Conservation (phyloP, 2,797 vertebrate genomes). For the Pygocentrus nattereri region DNA sequence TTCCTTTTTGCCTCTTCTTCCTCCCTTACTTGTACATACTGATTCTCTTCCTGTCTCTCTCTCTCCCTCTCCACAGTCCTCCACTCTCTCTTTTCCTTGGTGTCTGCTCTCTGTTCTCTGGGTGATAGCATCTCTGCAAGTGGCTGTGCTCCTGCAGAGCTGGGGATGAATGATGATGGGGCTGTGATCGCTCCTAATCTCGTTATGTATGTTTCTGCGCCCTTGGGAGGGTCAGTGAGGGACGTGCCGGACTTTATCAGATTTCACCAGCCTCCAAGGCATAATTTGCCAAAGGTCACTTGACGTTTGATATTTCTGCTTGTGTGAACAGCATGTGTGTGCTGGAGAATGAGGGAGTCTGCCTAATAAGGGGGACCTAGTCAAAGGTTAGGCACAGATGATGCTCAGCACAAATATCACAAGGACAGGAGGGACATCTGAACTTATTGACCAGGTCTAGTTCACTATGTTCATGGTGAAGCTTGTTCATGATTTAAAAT, state of each 20-base stretch:
- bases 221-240: conserved; percentile 76
- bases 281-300: conserved; percentile 73
- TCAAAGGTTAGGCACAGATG: conserved; percentile 56
- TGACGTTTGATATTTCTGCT: conserved; percentile 57
- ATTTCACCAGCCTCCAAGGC: conserved; percentile 73
- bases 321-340: conserved; percentile 34
- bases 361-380: conserved; percentile 48
- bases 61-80: conserved; percentile 23
- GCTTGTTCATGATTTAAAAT: not conserved
- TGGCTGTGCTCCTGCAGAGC: conserved; percentile 66
- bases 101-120: conserved; percentile 19
- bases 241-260: conserved; percentile 77
- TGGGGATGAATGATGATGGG: conserved; percentile 77
- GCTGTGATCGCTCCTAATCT: conserved; percentile 77
- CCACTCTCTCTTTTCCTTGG: conserved; percentile 2
- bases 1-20: conserved; percentile 10
- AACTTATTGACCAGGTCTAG: conserved; percentile 42
- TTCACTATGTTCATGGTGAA: conserved; percentile 22
- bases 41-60: not conserved
- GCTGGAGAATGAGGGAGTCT: conserved; percentile 38
- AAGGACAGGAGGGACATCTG: conserved; percentile 47
- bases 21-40: not conserved
- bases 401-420: conserved; percentile 54
- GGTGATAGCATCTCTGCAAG: conserved; percentile 73
- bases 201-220: conserved; percentile 79